Percentiles rank a stretch among this genome's conserved stretches.
Conservation (phyloP, 2,113 vertebrate genomes). For the Piaya cayana region DNA sequence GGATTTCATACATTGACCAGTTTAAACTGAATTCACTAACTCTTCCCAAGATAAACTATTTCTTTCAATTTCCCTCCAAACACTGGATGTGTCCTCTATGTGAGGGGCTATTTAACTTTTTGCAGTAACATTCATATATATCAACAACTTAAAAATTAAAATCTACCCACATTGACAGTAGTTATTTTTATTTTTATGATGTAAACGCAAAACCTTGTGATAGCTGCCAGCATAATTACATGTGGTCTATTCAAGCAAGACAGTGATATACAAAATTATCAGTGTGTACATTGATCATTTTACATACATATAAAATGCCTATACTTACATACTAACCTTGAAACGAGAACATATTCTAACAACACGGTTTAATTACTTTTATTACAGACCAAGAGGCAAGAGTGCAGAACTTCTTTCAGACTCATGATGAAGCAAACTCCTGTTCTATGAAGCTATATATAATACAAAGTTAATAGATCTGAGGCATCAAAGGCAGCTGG, state of each 20-base stretch:
- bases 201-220: neutral
- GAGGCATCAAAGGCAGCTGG: neutral
- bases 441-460: neutral
- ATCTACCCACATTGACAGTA: neutral
- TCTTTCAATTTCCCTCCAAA: neutral
- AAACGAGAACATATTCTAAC: neutral
- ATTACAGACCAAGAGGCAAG: neutral
- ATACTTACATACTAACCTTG: neutral
- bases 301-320: neutral
- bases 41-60: neutral
- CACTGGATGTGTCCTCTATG: neutral
- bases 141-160: neutral
- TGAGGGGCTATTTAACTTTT: neutral
- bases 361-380: neutral
- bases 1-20: neutral
- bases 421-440: neutral
- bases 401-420: neutral
- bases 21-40: neutral
- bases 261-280: neutral
- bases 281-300: fast-evolving
- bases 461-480: neutral
- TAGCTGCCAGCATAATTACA: neutral
- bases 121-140: neutral
- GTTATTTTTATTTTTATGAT: neutral
- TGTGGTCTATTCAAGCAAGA: neutral